Evolutionary conservation across 2,113 vertebrate species (phyloP).

Genomic region (Turnix velox): DNA sequence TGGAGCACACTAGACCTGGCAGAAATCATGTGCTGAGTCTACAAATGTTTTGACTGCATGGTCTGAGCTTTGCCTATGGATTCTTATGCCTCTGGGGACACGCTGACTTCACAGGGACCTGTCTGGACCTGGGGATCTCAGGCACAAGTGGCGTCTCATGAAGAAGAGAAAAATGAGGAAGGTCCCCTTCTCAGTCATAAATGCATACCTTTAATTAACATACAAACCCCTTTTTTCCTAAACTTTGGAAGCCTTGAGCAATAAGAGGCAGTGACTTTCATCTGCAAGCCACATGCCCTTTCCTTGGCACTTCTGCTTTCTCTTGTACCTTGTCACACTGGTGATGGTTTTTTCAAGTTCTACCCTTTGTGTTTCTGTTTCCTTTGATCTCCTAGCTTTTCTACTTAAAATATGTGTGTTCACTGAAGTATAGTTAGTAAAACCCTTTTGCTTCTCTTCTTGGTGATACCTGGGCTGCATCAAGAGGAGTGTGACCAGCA

Average conservation of each 20-base stretch:
- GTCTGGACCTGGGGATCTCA: background rate
- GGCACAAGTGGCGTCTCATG: accelerated
- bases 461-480: background rate
- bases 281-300: background rate
- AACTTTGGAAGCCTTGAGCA: background rate
- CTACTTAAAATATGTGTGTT: background rate
- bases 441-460: background rate
- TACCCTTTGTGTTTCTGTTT: background rate
- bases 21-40: background rate
- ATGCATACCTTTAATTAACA: background rate
- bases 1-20: background rate
- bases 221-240: background rate
- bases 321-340: background rate
- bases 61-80: background rate
- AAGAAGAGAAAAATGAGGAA: background rate
- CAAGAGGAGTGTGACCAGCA: too few species aligned
- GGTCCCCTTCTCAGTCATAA: background rate
- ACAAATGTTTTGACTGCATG: background rate
- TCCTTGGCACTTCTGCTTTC: background rate
- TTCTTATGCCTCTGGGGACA: background rate
- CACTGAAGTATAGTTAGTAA: background rate
- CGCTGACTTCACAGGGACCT: background rate
- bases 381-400: constrained; percentile 7
- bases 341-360: background rate
- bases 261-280: background rate